A percentile compares a stretch with the other conserved stretches of the same genome.
Evolutionary conservation across 1,140 invertebrate species (phyloP).

Genomic region (Drosophila pallidifrons): DNA sequence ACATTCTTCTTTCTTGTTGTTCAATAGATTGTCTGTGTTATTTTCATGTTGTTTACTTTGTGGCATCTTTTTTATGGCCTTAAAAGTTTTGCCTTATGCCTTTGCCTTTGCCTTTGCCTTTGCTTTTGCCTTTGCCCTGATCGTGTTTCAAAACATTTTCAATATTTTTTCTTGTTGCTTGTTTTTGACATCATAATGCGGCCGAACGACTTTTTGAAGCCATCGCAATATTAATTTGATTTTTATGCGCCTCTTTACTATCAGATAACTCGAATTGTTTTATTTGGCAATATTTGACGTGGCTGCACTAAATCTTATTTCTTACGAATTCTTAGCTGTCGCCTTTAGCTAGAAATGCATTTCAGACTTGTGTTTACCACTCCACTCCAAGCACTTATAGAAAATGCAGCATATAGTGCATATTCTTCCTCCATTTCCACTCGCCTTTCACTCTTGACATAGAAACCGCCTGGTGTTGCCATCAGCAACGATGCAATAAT

Average conservation of each 20-base stretch:
- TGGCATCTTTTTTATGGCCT: slow-evolving; percentile 44
- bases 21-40: slow-evolving; percentile 66
- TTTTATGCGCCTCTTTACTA: neutral
- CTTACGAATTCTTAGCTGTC: neutral
- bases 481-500: slow-evolving; percentile 47
- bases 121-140: slow-evolving; percentile 14
- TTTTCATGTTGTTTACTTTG: slow-evolving; percentile 53
- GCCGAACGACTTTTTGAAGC: neutral
- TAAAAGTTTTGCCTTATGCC: slow-evolving; percentile 23
- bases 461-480: slow-evolving; percentile 26
- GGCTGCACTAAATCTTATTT: too few species aligned
- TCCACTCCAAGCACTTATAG: neutral
- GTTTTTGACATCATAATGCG: slow-evolving; percentile 6
- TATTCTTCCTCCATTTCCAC: neutral
- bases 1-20: slow-evolving; percentile 21
- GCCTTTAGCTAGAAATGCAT: neutral
- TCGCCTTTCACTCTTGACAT: slow-evolving; percentile 31
- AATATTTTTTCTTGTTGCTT: slow-evolving; percentile 15
- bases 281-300: neutral
- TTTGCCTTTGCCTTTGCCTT: too few species aligned
- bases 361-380: neutral
- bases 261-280: neutral
- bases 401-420: neutral
- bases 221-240: slow-evolving; percentile 17
- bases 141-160: slow-evolving; percentile 38